Conservation (phyloP, 2,888 invertebrate species). For the Formica aserva region DNA sequence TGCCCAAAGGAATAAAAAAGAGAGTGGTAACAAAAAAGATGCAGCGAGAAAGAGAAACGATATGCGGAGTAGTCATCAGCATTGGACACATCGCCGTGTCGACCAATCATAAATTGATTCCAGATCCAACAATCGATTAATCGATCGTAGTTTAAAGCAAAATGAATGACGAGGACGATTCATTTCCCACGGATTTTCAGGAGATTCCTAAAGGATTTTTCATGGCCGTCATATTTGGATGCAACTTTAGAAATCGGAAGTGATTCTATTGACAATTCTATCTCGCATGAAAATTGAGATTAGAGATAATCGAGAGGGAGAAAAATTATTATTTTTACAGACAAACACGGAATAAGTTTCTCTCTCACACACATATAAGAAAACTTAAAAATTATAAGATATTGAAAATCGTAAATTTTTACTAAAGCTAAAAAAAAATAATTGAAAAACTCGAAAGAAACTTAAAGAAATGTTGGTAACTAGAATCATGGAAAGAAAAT, state of each 20-base stretch:
- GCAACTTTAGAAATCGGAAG: slow-evolving; percentile 19
- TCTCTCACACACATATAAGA: background rate
- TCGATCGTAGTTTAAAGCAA: slow-evolving; percentile 45
- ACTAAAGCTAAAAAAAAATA: background rate
- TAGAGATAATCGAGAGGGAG: background rate
- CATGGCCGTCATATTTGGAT: slow-evolving; percentile 23
- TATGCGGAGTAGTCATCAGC: slow-evolving; percentile 32
- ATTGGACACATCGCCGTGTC: slow-evolving; percentile 51
- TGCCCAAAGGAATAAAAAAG: slow-evolving; percentile 67
- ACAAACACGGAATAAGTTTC: background rate
- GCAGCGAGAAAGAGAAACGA: slow-evolving; percentile 60
- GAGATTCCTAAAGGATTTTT: slow-evolving; percentile 26
- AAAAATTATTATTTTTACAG: background rate
- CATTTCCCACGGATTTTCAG: slow-evolving; percentile 9
- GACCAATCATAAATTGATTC: slow-evolving; percentile 46
- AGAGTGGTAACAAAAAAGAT: slow-evolving; percentile 55
- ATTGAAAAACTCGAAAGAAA: background rate
- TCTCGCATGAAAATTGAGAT: background rate
- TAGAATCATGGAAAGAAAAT: background rate
- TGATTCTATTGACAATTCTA: slow-evolving; percentile 25
- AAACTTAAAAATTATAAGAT: background rate
- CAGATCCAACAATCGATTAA: slow-evolving; percentile 50
- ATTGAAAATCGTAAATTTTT: background rate
- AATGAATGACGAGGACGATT: slow-evolving; percentile 43
- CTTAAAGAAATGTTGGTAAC: background rate